Conservation (phyloP, 2,113 vertebrate genomes). For the Proterorhinus semilunaris region DNA sequence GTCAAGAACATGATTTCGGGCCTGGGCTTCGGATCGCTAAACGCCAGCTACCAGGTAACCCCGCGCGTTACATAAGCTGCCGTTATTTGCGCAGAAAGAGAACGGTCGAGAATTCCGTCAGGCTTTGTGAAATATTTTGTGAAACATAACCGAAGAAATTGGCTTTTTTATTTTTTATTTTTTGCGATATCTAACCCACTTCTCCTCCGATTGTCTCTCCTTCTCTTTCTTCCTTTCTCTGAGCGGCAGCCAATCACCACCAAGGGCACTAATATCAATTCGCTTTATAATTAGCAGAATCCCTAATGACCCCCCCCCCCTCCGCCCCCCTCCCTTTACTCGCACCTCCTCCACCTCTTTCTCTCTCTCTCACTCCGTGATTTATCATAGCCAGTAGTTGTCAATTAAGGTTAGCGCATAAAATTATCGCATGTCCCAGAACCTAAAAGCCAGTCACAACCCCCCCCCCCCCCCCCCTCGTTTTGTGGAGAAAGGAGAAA, state of each 20-base stretch:
- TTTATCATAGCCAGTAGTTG: constrained; percentile 80
- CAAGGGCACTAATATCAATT: constrained; percentile 81
- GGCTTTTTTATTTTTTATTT: no score
- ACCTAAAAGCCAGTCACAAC: constrained; percentile 61
- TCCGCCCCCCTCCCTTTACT: constrained; percentile 33
- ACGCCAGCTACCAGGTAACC: constrained; percentile 97
- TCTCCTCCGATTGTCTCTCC: neutral
- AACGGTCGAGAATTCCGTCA: no score
- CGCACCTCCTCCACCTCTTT: constrained; percentile 58
- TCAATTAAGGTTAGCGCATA: constrained; percentile 83
- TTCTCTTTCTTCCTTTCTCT: neutral
- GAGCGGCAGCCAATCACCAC: constrained; percentile 54
- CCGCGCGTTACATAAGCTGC: no score
- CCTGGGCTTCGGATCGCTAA: constrained; percentile 95
- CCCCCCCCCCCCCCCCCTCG: constrained; percentile 22
- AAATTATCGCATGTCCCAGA: constrained; percentile 78
- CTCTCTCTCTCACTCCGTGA: constrained; percentile 54
- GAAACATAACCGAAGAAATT: no score
- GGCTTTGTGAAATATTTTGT: no score
- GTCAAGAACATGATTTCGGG: constrained; percentile 99
- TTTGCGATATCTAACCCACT: neutral
- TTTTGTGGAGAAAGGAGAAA: constrained; percentile 15
- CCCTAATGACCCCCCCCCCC: constrained; percentile 66
- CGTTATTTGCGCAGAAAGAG: no score
- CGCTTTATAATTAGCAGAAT: constrained; percentile 82